Percentiles rank a stretch among this genome's conserved stretches.
Evolutionary conservation across 2,888 invertebrate genomes (phyloP).

Genomic region (Agonopterix alstromeriana): DNA sequence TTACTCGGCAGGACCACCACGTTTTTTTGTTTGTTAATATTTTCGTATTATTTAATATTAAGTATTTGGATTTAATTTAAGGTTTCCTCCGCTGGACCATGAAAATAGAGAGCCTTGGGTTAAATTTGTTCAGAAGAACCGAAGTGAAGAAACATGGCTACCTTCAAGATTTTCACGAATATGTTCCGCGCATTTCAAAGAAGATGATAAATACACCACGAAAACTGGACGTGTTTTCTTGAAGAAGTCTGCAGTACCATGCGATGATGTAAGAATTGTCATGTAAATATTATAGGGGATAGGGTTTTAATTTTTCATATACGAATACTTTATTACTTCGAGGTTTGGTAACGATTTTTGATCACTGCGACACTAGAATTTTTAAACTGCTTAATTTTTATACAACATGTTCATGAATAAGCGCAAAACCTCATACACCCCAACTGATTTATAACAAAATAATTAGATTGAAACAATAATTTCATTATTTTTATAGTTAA

Average conservation of each 20-base stretch:
- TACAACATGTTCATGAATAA: too few relatives aligned
- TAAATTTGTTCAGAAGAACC: conserved; percentile 19
- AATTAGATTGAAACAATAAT: too few relatives aligned
- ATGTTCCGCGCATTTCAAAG: conserved; percentile 19
- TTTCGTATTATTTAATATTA: too few relatives aligned
- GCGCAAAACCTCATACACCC: too few relatives aligned
- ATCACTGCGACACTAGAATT: too few relatives aligned
- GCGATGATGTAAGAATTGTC: background rate
- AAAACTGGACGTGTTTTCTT: conserved; percentile 6
- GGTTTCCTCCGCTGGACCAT: conserved; percentile 12
- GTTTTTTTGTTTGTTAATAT: too few relatives aligned
- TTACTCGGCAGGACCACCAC: too few relatives aligned
- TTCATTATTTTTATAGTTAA: too few relatives aligned
- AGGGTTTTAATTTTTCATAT: background rate
- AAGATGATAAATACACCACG: conserved; percentile 9
- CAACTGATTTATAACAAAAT: too few relatives aligned
- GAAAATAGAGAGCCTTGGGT: conserved; percentile 19
- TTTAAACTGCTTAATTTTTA: too few relatives aligned
- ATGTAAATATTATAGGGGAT: background rate
- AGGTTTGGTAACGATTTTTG: too few relatives aligned
- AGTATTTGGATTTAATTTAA: conserved; percentile 1
- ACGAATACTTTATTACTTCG: too few relatives aligned
- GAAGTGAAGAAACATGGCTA: conserved; percentile 17
- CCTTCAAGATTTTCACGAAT: conserved; percentile 11
- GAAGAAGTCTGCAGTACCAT: conserved; percentile 10